Conservation (phyloP, 1,140 invertebrate species). For the Gerris buenoi region DNA sequence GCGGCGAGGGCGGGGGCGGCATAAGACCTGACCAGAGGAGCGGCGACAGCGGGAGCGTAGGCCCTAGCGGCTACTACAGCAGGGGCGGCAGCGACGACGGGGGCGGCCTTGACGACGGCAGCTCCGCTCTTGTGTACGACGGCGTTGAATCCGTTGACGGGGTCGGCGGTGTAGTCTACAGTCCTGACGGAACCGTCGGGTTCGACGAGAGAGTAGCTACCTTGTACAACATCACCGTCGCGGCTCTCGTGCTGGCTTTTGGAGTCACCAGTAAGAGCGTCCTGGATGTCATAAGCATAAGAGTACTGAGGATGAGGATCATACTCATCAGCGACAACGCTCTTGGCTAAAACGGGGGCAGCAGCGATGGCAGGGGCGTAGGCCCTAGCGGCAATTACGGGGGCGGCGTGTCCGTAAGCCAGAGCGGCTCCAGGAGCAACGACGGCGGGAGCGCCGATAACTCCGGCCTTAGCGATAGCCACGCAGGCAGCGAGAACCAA, state of each 20-base stretch:
- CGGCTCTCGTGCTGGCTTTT: slow-evolving; percentile 34
- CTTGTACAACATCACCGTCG: slow-evolving; percentile 47
- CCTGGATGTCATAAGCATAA: slow-evolving; percentile 49
- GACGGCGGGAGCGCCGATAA: slow-evolving; percentile 19
- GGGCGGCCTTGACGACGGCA: too few relatives aligned
- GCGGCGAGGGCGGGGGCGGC: slow-evolving; percentile 29
- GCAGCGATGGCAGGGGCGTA: slow-evolving; percentile 3
- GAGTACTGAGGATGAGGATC: slow-evolving; percentile 36
- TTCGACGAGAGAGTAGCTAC: slow-evolving; percentile 28
- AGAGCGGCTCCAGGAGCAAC: slow-evolving; percentile 17
- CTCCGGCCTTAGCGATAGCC: slow-evolving; percentile 24
- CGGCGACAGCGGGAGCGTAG: slow-evolving; percentile 14
- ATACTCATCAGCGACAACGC: slow-evolving; percentile 6
- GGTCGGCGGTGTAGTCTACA: slow-evolving; percentile 6
- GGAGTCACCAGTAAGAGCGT: slow-evolving; percentile 38
- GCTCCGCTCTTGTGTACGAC: slow-evolving; percentile 2
- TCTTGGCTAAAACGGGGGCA: slow-evolving; percentile 5
- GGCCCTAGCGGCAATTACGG: slow-evolving; percentile 15
- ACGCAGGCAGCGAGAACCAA: slow-evolving; percentile 23
- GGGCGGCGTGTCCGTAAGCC: slow-evolving; percentile 14
- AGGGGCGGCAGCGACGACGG: too few relatives aligned
- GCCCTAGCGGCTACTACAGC: slow-evolving; percentile 27
- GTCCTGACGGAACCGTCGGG: slow-evolving; percentile 22
- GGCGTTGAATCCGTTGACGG: slow-evolving; percentile 10
- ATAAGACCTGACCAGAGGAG: background rate